Conservation (phyloP, 2,888 invertebrate genomes). For the Drosophila tripunctata region DNA sequence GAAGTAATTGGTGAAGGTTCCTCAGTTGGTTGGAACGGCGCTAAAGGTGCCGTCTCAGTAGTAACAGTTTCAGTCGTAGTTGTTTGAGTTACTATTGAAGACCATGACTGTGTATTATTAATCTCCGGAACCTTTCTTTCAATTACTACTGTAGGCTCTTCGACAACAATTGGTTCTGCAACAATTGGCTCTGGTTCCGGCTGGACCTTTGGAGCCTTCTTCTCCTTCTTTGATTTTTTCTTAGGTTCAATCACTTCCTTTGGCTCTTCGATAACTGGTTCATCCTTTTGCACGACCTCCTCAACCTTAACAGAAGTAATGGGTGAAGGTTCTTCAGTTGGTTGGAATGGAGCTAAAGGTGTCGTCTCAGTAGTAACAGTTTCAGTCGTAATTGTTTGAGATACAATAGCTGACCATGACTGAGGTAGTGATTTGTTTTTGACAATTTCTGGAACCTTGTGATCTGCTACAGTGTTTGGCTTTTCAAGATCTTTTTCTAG, state of each 20-base stretch:
- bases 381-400: constrained; percentile 9
- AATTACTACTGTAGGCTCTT: not conserved
- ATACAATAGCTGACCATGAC: constrained; percentile 57
- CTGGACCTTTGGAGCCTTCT: constrained; percentile 4
- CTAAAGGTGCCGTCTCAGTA: not conserved
- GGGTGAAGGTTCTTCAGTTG: not conserved
- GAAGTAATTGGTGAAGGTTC: not conserved
- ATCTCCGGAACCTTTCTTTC: not conserved
- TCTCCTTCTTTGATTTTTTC: constrained; percentile 35
- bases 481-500: not conserved
- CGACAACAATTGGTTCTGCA: not conserved
- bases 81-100: not conserved
- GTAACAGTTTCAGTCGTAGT: not conserved
- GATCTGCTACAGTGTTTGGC: not conserved
- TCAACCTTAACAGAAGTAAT: not conserved
- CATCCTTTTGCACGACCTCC: not conserved
- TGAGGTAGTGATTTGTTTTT: not conserved
- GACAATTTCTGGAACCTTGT: not conserved
- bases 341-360: not conserved
- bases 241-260: not conserved
- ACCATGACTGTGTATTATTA: not conserved
- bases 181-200: not conserved
- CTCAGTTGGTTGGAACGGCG: not conserved
- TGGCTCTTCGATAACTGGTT: not conserved
- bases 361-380: not conserved